Evolutionary conservation across 2,888 invertebrate species (phyloP), one percentile per base, ranked within the genome.

Genomic region (Drosophila maculinotata): DNA sequence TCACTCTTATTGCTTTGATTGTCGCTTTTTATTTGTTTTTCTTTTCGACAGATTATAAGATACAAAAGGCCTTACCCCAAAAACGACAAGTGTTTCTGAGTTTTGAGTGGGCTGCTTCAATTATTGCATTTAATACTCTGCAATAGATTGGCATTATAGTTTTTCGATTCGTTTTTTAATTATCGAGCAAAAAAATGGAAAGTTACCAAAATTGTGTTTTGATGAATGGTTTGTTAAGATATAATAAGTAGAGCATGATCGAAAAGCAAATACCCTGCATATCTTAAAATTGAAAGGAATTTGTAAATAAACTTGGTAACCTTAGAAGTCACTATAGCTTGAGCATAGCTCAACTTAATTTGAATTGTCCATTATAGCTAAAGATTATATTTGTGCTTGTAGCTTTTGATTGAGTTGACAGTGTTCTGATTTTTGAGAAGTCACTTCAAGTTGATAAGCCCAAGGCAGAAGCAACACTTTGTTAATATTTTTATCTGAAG

Each of bases 61-160:
- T 67, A 71, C 42, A 57, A 28, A 38, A 53, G 65, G 36, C 77
- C 74, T 77, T 60, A 75, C 38, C 65, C 60, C 20, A 31, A 36
- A 57, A 54, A 15, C 10, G 31, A 39, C 38, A 53, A 20, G 54
- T 30, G 23, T n/a, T 30, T 14, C 10, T 6, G 10, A 44, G 36
- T 25, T 26, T 31, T 17, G 47, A 66, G 58, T 69, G 58, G 33
- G 15, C 12, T 9, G 51, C 8, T 48, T 42, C 28, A 30, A 3
- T 35, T 23, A 30, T 9, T 35, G 20, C 10, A n/a, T 14, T 49
- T n/a, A 9, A n/a, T 4, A 12, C 6, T 10, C 52, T 36, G 14
- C 5, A 33, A 31, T 14, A 25, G 38, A 39, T 57, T 23, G 15
- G 38, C 33, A 17, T 38, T 20, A 17, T 12, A 7, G 25, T 5